Evolutionary conservation across 1,140 invertebrate species (phyloP), one percentile per base, ranked within the genome.

Genomic region (Hycleus cichorii): DNA sequence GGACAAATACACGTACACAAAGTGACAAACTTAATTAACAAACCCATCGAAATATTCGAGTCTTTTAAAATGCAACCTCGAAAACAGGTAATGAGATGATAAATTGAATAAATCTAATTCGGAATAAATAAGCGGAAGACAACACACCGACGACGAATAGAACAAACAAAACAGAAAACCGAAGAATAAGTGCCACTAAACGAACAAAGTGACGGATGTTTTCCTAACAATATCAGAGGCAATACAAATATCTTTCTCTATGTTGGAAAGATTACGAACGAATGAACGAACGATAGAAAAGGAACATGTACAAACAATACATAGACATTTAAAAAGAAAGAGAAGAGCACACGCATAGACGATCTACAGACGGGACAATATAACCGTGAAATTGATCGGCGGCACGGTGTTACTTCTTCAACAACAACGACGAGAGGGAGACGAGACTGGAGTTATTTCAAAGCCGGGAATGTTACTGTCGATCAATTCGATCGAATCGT

Each of bases 1-100:
- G 4, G 69, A 65, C 18, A 18, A 18, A 18, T 18, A 18, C 18
- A 18, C 18, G 18, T 18, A 18, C 18, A 65, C 67, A 67, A 72
- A 72, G 69, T 74, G 72, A 74, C 72, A 74, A 74, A 73, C 71
- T 74, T 74, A 74, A 74, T 74, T 74, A 74, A 74, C 70, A 64
- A 66, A 65, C 66, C 67, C 67, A 68, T 72, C 18, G 18, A 18
- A 18, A 18, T 18, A 18, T 18, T 18, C 1, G 18, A 18, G 18
- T 18, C 18, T 18, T 18, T 18, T 18, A 18, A 18, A 18, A 18
- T 1, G 18, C 18, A 18, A 18, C 18, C 18, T 18, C 56, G 67
- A 61, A 65, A 69, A 65, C 63, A 66, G 66, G 64, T 71, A 71
- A 71, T 71, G 64, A 71, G 67, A 69, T 71, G 69, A 71, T 68